Base-by-base conservation (phyloP, 2,113 vertebrate species). In the Larimichthys crocea region DNA sequence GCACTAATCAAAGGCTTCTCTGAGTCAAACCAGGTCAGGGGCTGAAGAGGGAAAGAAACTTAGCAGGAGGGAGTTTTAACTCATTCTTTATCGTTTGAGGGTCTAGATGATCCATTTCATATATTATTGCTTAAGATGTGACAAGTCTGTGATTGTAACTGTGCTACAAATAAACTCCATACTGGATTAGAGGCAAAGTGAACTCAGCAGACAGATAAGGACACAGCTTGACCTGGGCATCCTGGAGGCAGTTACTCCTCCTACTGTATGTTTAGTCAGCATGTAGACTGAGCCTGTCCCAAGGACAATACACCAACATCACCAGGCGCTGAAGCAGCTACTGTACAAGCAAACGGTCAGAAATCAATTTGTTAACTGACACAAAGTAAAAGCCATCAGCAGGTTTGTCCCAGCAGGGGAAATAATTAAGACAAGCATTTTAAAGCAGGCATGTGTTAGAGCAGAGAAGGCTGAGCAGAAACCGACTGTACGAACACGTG, bases 21-120 rank as follows among this genome's bases (percentile, higher is more conserved):
- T 3, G 74, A 84, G 72, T 82, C 35, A 75, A 82, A 85, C 61
- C 82, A 71, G 78, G 78, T 82, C 82, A 71, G n/a, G 55, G 44
- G 64, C 75, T 57, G 49, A 67, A 24, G 42, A 62, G 55, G 24
- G 6, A 62, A 19, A 55, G 68, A 80, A 26, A 52, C 15, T 19
- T 68, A 9, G 62, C 73, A 20, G 7, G 2, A 67, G n/a, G 40
- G 11, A 73, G 61, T 61, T 20, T 63, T 59, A 15, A 17, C 40
- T 46, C 3, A 4, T 74, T 74, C 35, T 12, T 22, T 16, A 26
- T 4, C 16, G 20, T 68, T 56, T 52, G 16, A 69, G 68, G 50
- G 29, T 63, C 12, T 65, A 19, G 14, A 12, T 26, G 0, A 10
- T 57, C 35, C 14, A 46, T n/a, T 57, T 29, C 8, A 66, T 61